phyloP scores from a whole-genome alignment of 2,888 invertebrate genomes.

The Caradrina clavipalpis region DNA sequence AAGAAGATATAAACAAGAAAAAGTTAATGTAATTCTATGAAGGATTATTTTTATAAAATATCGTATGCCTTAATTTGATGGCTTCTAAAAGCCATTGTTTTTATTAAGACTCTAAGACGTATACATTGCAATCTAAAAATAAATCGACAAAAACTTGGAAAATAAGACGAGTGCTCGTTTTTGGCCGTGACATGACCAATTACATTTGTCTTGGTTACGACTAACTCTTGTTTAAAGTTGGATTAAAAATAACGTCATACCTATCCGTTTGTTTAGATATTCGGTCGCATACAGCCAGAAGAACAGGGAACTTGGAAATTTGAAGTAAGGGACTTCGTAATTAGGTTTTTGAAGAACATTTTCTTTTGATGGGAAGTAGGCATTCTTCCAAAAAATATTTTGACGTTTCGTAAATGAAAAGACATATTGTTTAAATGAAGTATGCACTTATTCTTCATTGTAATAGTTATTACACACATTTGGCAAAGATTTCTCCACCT shows the following conservation, averaged over 20 bases:
- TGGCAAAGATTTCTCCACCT: constrained; percentile 19
- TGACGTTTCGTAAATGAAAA: too few relatives aligned
- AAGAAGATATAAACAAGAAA: background rate
- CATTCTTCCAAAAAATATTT: background rate
- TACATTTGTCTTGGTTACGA: constrained; percentile 46
- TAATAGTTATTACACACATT: background rate
- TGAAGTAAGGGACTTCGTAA: too few relatives aligned
- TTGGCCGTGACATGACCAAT: constrained; percentile 51
- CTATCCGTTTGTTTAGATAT: constrained; percentile 3
- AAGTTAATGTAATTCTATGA: too few relatives aligned
- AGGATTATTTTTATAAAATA: too few relatives aligned
- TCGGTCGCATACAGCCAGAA: background rate
- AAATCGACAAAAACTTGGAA: constrained; percentile 45
- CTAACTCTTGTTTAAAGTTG: constrained; percentile 33
- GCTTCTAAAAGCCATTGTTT: background rate
- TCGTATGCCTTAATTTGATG: background rate
- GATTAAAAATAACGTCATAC: constrained; percentile 16
- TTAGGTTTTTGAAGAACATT: too few relatives aligned
- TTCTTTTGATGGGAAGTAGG: too few relatives aligned
- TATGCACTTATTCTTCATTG: too few relatives aligned
- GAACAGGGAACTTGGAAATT: too few relatives aligned
- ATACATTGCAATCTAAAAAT: constrained; percentile 37
- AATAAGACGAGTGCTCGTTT: constrained; percentile 39
- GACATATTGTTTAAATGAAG: background rate
- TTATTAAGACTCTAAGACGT: background rate